Conservation (phyloP, 2,797 vertebrate species). For the Rhabdophis nuchalis region DNA sequence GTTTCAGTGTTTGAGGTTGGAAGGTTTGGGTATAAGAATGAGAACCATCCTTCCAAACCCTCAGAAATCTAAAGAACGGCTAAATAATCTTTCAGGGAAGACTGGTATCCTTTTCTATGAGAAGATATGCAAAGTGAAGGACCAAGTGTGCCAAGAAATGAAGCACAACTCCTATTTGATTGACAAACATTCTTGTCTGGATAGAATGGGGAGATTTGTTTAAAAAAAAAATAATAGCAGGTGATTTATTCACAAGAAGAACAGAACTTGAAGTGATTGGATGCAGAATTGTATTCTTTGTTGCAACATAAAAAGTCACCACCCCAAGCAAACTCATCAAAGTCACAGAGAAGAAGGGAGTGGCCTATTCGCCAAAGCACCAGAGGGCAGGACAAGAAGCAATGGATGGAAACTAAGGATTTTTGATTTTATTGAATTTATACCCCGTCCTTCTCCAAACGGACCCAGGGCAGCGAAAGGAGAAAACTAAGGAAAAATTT, state of each 20-base stretch:
- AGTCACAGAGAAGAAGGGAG: too few relatives aligned
- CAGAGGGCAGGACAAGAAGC: too few relatives aligned
- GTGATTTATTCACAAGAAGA: background rate
- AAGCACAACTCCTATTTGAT: background rate
- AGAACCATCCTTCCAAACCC: background rate
- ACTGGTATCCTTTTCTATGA: background rate
- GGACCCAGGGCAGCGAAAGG: too few relatives aligned
- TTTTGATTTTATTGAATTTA: too few relatives aligned
- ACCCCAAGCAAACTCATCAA: background rate
- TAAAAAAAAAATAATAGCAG: background rate
- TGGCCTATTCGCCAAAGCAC: too few relatives aligned
- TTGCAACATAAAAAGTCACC: background rate
- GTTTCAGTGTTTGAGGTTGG: background rate
- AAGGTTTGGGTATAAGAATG: background rate
- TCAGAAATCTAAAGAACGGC: background rate
- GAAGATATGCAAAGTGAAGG: background rate
- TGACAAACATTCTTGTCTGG: background rate
- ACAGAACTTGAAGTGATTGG: background rate
- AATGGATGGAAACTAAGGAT: too few relatives aligned
- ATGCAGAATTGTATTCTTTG: background rate
- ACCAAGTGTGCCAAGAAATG: background rate
- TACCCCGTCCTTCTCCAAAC: too few relatives aligned
- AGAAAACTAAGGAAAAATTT: too few relatives aligned
- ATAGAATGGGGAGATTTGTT: background rate
- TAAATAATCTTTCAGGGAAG: background rate